Percentiles rank a stretch among this genome's conserved stretches.
These are phyloP conservation scores for Melipona quadrifasciata DNA, from an alignment of 1,140 invertebrate species.

Conservation along the genomic window DNA sequence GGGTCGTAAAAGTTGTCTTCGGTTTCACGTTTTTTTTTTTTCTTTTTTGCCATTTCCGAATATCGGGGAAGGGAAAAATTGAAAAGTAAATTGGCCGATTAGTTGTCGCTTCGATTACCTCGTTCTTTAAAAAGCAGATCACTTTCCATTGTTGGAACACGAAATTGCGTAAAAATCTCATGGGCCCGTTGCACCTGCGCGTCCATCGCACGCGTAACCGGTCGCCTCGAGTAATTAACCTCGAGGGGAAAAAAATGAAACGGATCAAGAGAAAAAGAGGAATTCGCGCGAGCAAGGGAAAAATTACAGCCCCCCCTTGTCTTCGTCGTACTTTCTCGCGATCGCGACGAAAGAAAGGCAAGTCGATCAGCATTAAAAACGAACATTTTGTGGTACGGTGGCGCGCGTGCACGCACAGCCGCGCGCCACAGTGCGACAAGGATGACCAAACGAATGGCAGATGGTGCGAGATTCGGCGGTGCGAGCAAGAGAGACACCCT, in stretches of 20 bases:
- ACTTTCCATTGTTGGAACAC: neutral
- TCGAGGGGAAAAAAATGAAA: neutral
- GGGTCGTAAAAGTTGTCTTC: slow-evolving; percentile 7
- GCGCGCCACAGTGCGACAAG: slow-evolving; percentile 12
- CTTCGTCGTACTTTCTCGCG: slow-evolving; percentile 51
- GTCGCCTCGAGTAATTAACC: slow-evolving; percentile 28
- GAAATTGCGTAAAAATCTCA: slow-evolving; percentile 24
- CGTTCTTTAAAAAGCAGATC: neutral
- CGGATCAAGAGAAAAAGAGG: neutral
- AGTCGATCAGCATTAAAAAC: slow-evolving; percentile 54
- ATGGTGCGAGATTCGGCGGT: slow-evolving; percentile 42
- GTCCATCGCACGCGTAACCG: slow-evolving; percentile 4
- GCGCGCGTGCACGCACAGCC: slow-evolving; percentile 49
- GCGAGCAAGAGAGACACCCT: slow-evolving; percentile 28
- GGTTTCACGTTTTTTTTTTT: neutral
- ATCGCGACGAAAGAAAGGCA: slow-evolving; percentile 40
- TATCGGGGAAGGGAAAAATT: slow-evolving; percentile 27
- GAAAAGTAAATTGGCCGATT: slow-evolving; percentile 36
- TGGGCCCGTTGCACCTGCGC: slow-evolving; percentile 5
- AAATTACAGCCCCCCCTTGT: slow-evolving; percentile 6
- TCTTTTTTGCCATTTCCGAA: neutral
- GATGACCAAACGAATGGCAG: slow-evolving; percentile 38
- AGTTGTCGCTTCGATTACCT: neutral
- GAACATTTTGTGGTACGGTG: slow-evolving; percentile 37
- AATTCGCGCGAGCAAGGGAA: slow-evolving; percentile 6